Evolutionary conservation across 2,113 vertebrate species (phyloP).

Genomic region (Ariopsis seemanni): DNA sequence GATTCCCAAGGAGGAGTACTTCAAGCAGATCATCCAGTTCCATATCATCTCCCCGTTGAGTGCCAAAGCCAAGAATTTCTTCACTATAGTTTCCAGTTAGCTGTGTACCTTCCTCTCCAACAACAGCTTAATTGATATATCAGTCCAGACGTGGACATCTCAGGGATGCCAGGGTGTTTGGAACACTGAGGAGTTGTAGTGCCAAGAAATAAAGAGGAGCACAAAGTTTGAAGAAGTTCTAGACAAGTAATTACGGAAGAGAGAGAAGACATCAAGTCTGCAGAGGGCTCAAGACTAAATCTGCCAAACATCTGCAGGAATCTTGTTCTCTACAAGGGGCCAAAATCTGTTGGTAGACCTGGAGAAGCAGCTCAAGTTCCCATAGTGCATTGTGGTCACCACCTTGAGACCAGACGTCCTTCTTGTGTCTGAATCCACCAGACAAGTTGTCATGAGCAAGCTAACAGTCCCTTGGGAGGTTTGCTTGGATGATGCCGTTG

Average conservation of each 20-base stretch:
- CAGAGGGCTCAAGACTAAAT: background rate
- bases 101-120: background rate
- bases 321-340: background rate
- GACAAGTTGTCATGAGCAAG: background rate
- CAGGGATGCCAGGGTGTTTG: background rate
- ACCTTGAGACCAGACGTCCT: background rate
- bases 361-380: background rate
- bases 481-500: background rate
- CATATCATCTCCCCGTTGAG: conserved; percentile 19
- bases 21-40: conserved; percentile 28
- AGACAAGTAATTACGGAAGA: background rate
- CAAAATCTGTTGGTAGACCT: background rate
- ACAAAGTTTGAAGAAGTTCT: background rate
- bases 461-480: background rate
- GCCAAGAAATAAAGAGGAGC: background rate
- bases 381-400: background rate
- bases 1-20: background rate
- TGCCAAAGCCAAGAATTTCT: conserved; percentile 39
- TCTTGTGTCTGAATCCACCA: background rate
- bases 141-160: conserved; percentile 9
- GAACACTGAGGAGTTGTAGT: background rate
- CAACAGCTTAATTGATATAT: conserved; percentile 22
- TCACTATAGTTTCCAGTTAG: conserved; percentile 21
- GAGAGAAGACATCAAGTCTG: background rate
- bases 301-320: background rate